Conservation (phyloP, 92 coral and sea anemone species). For the Actinernus sp. region DNA sequence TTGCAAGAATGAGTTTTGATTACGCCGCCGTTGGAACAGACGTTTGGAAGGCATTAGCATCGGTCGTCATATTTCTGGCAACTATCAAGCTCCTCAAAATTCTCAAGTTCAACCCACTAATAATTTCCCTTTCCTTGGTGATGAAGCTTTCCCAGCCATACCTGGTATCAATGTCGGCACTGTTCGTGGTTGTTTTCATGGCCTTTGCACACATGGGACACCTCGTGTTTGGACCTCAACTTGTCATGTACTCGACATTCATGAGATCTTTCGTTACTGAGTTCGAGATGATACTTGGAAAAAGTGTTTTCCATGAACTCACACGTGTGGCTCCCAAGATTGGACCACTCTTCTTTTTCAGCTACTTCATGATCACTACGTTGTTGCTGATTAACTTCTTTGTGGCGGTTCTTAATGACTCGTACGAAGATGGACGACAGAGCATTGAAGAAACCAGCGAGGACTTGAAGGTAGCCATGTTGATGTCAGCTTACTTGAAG, state of each 20-base stretch:
- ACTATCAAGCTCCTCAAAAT: conserved; percentile 85
- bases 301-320: conserved; percentile 76
- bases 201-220: conserved; percentile 81
- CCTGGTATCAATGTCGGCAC: conserved; percentile 53
- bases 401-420: conserved; percentile 86
- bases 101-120: conserved; percentile 75
- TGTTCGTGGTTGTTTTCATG: conserved; percentile 59
- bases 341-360: conserved; percentile 85
- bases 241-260: conserved; percentile 79
- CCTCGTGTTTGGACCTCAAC: conserved; percentile 64
- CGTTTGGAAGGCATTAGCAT: conserved; percentile 68
- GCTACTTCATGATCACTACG: conserved; percentile 66
- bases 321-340: conserved; percentile 45
- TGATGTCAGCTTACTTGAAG: conserved; percentile 53
- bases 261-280: conserved; percentile 66
- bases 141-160: conserved; percentile 54
- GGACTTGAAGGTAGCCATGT: conserved; percentile 57
- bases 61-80: conserved; percentile 74
- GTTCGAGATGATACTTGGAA: conserved; percentile 88
- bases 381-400: conserved; percentile 86
- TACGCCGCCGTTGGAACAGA: conserved; percentile 76
- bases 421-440: conserved; percentile 77
- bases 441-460: conserved; percentile 35
- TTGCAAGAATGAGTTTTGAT: conserved; percentile 88
- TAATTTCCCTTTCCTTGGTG: conserved; percentile 59